Evolutionary conservation across 2,113 vertebrate species (phyloP), one percentile per base, ranked within the genome.

Genomic region (Phylloscopus whistleri): DNA sequence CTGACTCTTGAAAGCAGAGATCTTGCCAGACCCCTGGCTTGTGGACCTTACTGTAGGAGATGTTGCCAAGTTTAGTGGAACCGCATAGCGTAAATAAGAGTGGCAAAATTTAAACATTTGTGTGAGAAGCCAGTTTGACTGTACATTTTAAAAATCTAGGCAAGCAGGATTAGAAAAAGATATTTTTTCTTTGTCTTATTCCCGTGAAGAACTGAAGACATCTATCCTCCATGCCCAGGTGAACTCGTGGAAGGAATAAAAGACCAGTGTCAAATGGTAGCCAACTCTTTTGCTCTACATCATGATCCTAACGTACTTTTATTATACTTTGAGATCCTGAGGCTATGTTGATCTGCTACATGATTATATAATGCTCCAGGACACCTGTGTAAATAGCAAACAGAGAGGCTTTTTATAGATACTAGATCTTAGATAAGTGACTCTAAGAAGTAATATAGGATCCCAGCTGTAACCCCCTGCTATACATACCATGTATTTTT

Each of bases 341-440:
- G 91, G 84, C 93, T 73, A 52, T 87, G 87, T 81, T 94, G 94
- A 91, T 96, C 70, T 93, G 89, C 79, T 93, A 76, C 58, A 49
- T 89, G 95, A 95, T 94, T 95, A 84, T 89, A 94, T 75, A 95
- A 93, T 95, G 87, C 89, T 95, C 56, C 84, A 82, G 89, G 94
- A 96, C 96, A 96, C 94, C 95, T 94, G 94, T 96, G 87, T 93
- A 96, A 94, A 95, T 91, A 96, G 87, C 91, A 94, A 95, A 96
- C 75, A 95, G 79, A 94, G 92, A 94, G 89, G 81, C 80, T 96
- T 95, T 95, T 94, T 95, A 82, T 79, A 93, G 94, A 89, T 82
- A 93, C 86, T 92, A 94, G 89, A 94, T 97, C 74, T 93, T 87
- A 95, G 89, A 95, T 94, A 97, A 97, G 74, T 89, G 81, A 35